These are phyloP conservation scores for Cistogaster globosa DNA, from an alignment of 2,888 invertebrate genomes.

Conservation along the genomic window DNA sequence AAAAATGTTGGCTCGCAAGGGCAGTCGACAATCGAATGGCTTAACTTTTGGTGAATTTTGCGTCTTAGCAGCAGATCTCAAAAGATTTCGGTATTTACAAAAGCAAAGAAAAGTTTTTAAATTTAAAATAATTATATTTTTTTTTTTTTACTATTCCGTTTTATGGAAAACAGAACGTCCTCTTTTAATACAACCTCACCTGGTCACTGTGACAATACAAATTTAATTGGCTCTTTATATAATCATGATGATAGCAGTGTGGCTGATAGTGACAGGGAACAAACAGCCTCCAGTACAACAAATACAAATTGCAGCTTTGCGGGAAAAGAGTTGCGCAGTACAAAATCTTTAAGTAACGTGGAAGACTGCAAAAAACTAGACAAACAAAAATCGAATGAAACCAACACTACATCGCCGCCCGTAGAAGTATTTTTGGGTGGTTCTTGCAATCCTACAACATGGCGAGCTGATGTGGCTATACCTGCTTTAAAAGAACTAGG, in stretches of 20 bases:
- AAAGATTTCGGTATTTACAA: constrained; percentile 83
- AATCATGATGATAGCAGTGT: constrained; percentile 71
- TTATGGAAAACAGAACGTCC: constrained; percentile 52
- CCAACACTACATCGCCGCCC: constrained; percentile 82
- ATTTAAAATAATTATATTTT: background rate
- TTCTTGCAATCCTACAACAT: constrained; percentile 99
- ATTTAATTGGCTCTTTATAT: constrained; percentile 75
- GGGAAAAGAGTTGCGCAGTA: constrained; percentile 78
- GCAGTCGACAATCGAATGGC: constrained; percentile 91
- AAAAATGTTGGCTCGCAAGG: constrained; percentile 84
- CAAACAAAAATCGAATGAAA: constrained; percentile 78
- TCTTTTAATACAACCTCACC: constrained; percentile 64
- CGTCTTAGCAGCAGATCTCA: constrained; percentile 93
- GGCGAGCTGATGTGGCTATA: constrained; percentile 98
- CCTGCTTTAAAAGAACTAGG: constrained; percentile 95
- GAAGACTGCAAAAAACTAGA: constrained; percentile 82
- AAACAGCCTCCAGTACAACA: constrained; percentile 40
- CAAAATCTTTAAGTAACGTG: constrained; percentile 82
- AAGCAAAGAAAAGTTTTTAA: background rate
- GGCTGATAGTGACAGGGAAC: constrained; percentile 48
- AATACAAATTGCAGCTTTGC: constrained; percentile 67
- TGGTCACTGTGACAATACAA: constrained; percentile 75
- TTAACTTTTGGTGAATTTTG: constrained; percentile 97
- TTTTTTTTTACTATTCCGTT: constrained; percentile 4
- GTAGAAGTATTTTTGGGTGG: constrained; percentile 98